Conservation (phyloP, 2,888 invertebrate genomes). For the Ptilodon capucinus region DNA sequence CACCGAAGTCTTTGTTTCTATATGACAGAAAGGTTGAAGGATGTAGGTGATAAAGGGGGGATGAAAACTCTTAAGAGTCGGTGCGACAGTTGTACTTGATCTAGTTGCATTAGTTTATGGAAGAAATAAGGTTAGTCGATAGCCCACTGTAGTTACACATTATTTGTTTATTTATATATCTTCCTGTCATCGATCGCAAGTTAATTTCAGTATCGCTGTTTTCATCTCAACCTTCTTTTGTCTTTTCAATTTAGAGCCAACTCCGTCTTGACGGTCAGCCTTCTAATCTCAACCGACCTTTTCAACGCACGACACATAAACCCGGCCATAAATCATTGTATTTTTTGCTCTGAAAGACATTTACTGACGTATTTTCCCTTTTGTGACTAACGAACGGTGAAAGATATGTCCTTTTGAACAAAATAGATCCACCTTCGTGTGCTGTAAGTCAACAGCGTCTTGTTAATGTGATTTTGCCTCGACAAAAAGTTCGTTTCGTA, state of each 20-base stretch:
- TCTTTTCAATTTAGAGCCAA: not conserved
- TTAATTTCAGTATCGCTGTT: not conserved
- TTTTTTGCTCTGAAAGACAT: conserved; percentile 1
- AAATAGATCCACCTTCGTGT: not conserved
- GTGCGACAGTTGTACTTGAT: too few species aligned
- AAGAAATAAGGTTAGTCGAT: too few species aligned
- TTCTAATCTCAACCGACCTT: conserved; percentile 1
- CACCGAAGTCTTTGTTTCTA: too few species aligned
- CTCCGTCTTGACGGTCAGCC: not conserved
- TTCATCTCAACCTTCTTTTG: not conserved
- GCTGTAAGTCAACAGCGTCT: too few species aligned
- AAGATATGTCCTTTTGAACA: not conserved
- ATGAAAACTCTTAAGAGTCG: too few species aligned
- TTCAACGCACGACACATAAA: not conserved
- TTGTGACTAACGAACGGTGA: not conserved
- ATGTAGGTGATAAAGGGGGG: too few species aligned
- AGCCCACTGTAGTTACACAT: too few species aligned
- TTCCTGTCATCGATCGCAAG: not conserved
- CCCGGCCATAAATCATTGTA: not conserved
- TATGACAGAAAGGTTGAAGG: too few species aligned
- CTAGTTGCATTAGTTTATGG: too few species aligned
- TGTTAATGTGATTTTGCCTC: too few species aligned
- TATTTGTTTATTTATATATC: too few species aligned
- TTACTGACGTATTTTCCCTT: not conserved
- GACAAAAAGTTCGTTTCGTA: too few species aligned